Evolutionary conservation across 2,797 vertebrate genomes (phyloP), one percentile per base, ranked within the genome.

Genomic region (Triplophysa yarkandensis): DNA sequence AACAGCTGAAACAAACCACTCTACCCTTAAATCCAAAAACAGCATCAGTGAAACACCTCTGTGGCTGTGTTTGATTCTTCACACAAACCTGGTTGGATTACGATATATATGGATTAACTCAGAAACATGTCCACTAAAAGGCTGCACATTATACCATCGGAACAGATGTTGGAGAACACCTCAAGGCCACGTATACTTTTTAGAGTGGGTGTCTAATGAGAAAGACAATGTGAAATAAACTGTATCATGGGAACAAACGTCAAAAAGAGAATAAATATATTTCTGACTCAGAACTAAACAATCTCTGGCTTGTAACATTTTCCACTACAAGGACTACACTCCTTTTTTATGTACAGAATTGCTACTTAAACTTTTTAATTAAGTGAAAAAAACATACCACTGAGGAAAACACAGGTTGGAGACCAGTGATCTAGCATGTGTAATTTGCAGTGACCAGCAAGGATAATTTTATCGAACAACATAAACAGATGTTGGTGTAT

Each of bases 271-370:
- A 81, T 39, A 11, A 39, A 71, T 66, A 78, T 80, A 85, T 86
- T 91, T 88, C 80, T 92, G 89, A 89, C 90, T 83, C 66, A 90
- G 86, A 90, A 90, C 88, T n/a, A n/a, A 82, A 85, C 78, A 68
- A 88, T 90, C 88, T 92, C 91, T 89, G n/a, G n/a, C n/a, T n/a
- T n/a, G n/a, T n/a, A n/a, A n/a, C n/a, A n/a, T n/a, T n/a, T n/a
- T n/a, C n/a, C n/a, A n/a, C n/a, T n/a, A n/a, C n/a, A n/a, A n/a
- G n/a, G n/a, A n/a, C n/a, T n/a, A n/a, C n/a, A n/a, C n/a, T n/a
- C n/a, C n/a, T n/a, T n/a, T n/a, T n/a, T n/a, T n/a, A n/a, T n/a
- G n/a, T n/a, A n/a, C n/a, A n/a, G n/a, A n/a, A n/a, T n/a, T n/a
- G n/a, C n/a, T n/a, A n/a, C 3, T 4, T 32, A 32, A 32, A 32